These are phyloP conservation scores for Xestia rhomboidea DNA, from an alignment of 2,888 invertebrate genomes.

Conservation along the genomic window DNA sequence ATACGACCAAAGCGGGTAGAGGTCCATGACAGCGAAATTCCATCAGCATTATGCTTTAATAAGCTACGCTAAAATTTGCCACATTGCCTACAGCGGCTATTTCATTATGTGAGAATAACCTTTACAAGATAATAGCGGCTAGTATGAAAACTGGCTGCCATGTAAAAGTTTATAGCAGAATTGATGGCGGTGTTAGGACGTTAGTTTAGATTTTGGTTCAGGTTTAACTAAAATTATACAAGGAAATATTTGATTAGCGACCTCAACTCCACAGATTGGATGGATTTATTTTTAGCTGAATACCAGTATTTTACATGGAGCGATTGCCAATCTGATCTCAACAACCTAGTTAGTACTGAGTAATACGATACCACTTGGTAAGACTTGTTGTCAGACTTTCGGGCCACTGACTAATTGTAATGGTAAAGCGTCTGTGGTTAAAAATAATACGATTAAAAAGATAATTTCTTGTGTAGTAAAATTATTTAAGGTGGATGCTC, in stretches of 20 bases:
- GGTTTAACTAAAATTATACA: neutral
- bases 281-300: neutral
- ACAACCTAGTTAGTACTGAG: too few relatives aligned
- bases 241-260: neutral
- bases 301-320: too few relatives aligned
- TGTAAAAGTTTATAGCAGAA: conserved; percentile 42
- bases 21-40: conserved; percentile 81
- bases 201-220: conserved; percentile 10
- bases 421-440: too few relatives aligned
- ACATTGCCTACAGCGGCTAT: conserved; percentile 76
- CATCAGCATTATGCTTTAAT: conserved; percentile 85
- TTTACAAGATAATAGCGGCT: conserved; percentile 59
- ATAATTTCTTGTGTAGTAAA: too few relatives aligned
- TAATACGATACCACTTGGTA: too few relatives aligned
- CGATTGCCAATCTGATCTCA: too few relatives aligned
- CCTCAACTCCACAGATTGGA: neutral
- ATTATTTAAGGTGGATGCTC: too few relatives aligned
- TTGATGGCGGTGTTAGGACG: conserved; percentile 1
- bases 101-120: conserved; percentile 75
- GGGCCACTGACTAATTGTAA: too few relatives aligned
- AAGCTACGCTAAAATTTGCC: conserved; percentile 80
- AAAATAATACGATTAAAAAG: too few relatives aligned
- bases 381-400: too few relatives aligned
- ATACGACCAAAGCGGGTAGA: conserved; percentile 61
- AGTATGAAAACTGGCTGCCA: conserved; percentile 25